These are phyloP conservation scores for Pomacea canaliculata DNA, from an alignment of 2,888 invertebrate genomes.

Conservation along the genomic window DNA sequence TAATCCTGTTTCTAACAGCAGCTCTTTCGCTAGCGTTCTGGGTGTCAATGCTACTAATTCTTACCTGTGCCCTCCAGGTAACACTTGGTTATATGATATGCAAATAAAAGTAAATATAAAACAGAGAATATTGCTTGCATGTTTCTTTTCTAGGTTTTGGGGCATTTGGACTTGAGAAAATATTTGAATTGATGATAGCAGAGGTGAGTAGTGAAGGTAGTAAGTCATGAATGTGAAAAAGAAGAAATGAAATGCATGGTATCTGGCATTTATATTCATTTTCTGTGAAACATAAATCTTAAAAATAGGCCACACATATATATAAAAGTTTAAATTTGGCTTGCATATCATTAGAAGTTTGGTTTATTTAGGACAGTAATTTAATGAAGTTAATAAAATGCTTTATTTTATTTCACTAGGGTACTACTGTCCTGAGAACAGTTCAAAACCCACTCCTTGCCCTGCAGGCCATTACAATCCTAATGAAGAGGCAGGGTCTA, in stretches of 20 bases:
- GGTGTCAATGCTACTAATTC: conserved; percentile 60
- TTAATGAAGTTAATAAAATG: neutral
- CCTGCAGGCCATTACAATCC: conserved; percentile 58
- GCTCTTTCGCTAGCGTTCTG: conserved; percentile 42
- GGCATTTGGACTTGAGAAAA: neutral
- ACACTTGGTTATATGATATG: neutral
- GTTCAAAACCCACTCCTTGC: conserved; percentile 54
- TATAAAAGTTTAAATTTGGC: no score
- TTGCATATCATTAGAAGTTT: no score
- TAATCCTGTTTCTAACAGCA: conserved; percentile 56
- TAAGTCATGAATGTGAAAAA: neutral
- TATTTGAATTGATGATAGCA: no score
- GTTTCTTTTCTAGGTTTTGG: neutral
- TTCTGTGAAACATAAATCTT: neutral
- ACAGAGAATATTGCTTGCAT: neutral
- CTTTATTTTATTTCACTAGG: conserved; percentile 41
- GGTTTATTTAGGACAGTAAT: no score
- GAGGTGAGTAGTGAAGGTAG: no score
- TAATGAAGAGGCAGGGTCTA: conserved; percentile 37
- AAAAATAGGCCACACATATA: no score
- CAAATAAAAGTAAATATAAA: neutral
- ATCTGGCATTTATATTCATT: neutral
- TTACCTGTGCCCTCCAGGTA: conserved; percentile 64
- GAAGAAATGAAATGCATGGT: neutral
- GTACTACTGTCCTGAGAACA: conserved; percentile 63